A percentile compares a stretch with the other conserved stretches of the same genome.
These are phyloP conservation scores for Acipenser oxyrinchus DNA, from an alignment of 2,797 vertebrate genomes.

Conservation along the genomic window DNA sequence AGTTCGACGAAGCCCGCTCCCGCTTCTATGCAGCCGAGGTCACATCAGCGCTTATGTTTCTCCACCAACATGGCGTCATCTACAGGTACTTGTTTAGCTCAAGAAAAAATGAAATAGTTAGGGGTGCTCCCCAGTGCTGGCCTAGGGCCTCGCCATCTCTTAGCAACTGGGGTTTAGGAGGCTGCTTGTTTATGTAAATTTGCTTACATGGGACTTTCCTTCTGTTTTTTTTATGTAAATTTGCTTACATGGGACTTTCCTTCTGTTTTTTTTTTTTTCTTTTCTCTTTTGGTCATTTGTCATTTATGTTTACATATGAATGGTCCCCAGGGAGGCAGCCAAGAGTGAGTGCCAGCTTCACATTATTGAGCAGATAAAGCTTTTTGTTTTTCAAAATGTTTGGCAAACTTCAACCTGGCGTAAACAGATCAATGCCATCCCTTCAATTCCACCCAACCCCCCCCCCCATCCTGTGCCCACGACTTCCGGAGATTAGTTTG, in stretches of 20 bases:
- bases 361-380: constrained; percentile 29
- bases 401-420: no score
- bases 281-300: constrained; percentile 43
- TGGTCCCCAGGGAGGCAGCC: constrained; percentile 42
- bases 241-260: constrained; percentile 47
- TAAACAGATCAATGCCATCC: no score
- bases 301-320: constrained; percentile 56
- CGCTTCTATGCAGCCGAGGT: constrained; percentile 93
- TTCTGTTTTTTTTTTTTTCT: neutral
- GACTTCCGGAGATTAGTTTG: no score
- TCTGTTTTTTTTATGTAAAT: constrained; percentile 34
- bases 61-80: constrained; percentile 88
- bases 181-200: constrained; percentile 43
- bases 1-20: constrained; percentile 90
- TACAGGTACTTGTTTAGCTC: constrained; percentile 71
- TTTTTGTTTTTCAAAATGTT: no score
- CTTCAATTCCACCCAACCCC: no score
- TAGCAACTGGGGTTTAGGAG: constrained; percentile 45
- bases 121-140: constrained; percentile 4
- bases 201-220: constrained; percentile 45
- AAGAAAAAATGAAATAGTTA: constrained; percentile 11
- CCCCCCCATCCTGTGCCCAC: no score
- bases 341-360: constrained; percentile 57
- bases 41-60: constrained; percentile 94
- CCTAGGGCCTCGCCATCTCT: constrained; percentile 32